A percentile compares a stretch with the other conserved stretches of the same genome.
These are phyloP conservation scores for Octodonta nipae DNA, from an alignment of 2,888 invertebrate genomes.

Conservation along the genomic window DNA sequence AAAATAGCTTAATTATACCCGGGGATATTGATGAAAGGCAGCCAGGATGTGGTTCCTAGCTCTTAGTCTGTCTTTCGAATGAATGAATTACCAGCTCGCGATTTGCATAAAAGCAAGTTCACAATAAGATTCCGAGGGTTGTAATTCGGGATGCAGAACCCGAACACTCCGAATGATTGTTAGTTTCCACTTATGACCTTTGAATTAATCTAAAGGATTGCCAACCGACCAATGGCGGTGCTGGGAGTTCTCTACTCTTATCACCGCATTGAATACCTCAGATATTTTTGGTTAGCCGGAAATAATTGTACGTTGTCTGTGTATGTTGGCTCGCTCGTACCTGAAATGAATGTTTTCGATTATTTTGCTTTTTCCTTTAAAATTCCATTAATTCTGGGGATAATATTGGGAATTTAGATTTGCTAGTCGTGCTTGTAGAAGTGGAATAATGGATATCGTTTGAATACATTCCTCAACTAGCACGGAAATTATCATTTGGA, in stretches of 20 bases:
- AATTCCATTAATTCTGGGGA: no score
- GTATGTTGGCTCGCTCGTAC: no score
- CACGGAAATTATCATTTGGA: no score
- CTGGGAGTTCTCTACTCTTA: not conserved
- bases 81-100: not conserved
- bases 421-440: no score
- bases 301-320: no score
- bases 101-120: conserved; percentile 2
- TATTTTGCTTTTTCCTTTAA: no score
- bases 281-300: no score
- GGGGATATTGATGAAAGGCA: not conserved
- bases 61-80: not conserved
- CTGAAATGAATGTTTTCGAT: no score
- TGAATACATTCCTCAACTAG: no score
- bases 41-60: not conserved
- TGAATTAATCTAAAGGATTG: conserved; percentile 2
- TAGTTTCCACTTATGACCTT: conserved; percentile 2
- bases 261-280: no score
- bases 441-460: no score
- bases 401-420: no score
- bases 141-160: conserved; percentile 2
- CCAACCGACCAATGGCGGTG: not conserved
- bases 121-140: conserved; percentile 2
- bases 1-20: conserved; percentile 1
- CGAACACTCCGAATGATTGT: conserved; percentile 2